Evolutionary conservation across 2,113 vertebrate genomes (phyloP), one percentile per base, ranked within the genome.

Genomic region (Ia io): DNA sequence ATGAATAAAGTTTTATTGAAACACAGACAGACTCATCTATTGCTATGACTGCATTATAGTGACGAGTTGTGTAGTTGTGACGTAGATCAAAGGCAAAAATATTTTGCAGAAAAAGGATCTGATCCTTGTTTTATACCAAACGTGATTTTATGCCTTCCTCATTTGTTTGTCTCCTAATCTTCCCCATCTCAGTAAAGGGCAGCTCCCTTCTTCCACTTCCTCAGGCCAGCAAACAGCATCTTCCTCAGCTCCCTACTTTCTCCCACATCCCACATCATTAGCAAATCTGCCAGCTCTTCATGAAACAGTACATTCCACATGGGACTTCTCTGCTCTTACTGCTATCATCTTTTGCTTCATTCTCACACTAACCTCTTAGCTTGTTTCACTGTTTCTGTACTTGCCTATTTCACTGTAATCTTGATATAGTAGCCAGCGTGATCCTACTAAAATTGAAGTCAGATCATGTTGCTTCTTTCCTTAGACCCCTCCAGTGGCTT

Each of bases 1-100:
- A 25, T 77, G 80, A 94, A 42, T 90, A 61, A 85, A 86, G 49
- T 71, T 94, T 90, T 63, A 67, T 61, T 94, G 67, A 51, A 85
- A 85, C 5, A n/a, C 32, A 74, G 40, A 13, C 49, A 65, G 12
- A 47, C 35, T 63, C 42, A 6, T 65, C 59, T 82, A 2, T 83
- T 53, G 9, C 67, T n/a, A 7, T 63, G 85, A 53, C 51, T 90
- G 32, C 18, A 3, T 37, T 70, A 49, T 14, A 61, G 0, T 23
- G 40, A 32, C 7, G 2, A 70, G 4, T 71, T 77, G 10, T n/a
- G 5, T 37, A 28, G 9, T 40, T 84, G 37, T 61, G 67, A 22
- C 4, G 1, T 25, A 73, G n/a, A 83, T 4, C 40, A 80, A 37
- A 93, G 73, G 8, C 67, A 49, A 12, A 84, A 70, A 63, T 84